Percentiles rank a stretch among this genome's conserved stretches.
phyloP scores from a whole-genome alignment of 2,888 invertebrate genomes.

The Drosophila meridionalis region DNA sequence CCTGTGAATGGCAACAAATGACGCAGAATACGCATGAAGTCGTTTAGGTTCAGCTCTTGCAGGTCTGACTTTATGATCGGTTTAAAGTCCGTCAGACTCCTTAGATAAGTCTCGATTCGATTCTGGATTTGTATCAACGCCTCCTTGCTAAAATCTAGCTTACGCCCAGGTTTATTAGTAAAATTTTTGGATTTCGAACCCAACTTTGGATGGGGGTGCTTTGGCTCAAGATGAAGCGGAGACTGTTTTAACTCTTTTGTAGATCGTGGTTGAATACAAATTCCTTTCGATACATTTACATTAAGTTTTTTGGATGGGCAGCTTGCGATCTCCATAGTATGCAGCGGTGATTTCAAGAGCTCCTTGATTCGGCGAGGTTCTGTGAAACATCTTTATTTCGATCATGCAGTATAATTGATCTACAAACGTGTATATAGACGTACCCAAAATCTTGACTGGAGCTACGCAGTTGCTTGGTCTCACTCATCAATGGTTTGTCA shows the following conservation, averaged over 20 bases:
- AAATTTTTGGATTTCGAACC: neutral
- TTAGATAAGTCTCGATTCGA: slow-evolving; percentile 26
- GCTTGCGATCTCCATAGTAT: neutral
- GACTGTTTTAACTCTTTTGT: slow-evolving; percentile 19
- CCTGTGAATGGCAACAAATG: slow-evolving; percentile 39
- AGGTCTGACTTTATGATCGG: slow-evolving; percentile 25
- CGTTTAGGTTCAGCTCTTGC: slow-evolving; percentile 30
- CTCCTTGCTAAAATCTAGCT: slow-evolving; percentile 21
- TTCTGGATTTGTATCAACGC: neutral
- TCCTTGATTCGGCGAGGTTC: slow-evolving; percentile 15
- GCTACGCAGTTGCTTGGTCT: neutral
- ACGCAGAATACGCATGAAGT: slow-evolving; percentile 47
- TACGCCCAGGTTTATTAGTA: slow-evolving; percentile 1
- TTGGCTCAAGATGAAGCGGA: slow-evolving; percentile 19
- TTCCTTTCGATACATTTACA: neutral
- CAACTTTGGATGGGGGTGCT: neutral
- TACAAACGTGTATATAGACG: neutral
- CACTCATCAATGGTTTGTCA: too few species aligned
- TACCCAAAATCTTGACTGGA: slow-evolving; percentile 7
- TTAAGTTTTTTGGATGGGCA: neutral
- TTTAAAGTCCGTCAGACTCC: slow-evolving; percentile 21
- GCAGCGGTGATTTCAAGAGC: slow-evolving; percentile 19
- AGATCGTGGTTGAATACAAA: slow-evolving; percentile 19
- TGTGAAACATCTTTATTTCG: neutral
- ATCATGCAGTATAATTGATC: neutral